phyloP scores from a whole-genome alignment of 2,113 vertebrate species.

The Chloroceryle aenea region DNA sequence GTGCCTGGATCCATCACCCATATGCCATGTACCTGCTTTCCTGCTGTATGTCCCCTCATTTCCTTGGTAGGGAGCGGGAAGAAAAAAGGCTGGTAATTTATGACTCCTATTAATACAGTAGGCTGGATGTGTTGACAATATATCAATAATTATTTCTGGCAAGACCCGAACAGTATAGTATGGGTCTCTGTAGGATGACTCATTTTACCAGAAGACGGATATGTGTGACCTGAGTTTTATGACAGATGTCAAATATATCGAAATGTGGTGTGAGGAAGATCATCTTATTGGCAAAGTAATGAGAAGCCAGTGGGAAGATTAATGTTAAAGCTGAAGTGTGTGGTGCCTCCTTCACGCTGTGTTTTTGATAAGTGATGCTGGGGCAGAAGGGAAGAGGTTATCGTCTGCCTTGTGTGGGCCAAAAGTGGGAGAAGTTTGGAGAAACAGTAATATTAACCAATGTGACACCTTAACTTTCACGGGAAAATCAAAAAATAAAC shows the following conservation, averaged over 20 bases:
- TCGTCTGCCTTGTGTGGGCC: not conserved
- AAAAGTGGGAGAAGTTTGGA: not conserved
- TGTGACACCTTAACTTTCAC: not conserved
- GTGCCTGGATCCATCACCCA: not conserved
- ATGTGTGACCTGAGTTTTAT: slow-evolving; percentile 74
- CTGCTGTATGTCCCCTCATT: slow-evolving; percentile 1
- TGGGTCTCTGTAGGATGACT: slow-evolving; percentile 68
- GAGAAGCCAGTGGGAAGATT: slow-evolving; percentile 74
- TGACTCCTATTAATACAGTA: slow-evolving; percentile 69
- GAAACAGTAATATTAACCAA: not conserved
- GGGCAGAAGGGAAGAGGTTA: slow-evolving; percentile 14
- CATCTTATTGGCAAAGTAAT: slow-evolving; percentile 79
- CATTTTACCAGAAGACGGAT: slow-evolving; percentile 79
- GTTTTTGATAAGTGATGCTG: slow-evolving; percentile 24
- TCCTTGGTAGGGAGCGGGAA: not conserved
- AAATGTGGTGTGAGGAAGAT: slow-evolving; percentile 77
- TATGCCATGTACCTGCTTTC: not conserved
- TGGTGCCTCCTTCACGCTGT: not conserved
- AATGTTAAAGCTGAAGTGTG: slow-evolving; percentile 62
- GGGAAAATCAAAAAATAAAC: not conserved
- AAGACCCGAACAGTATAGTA: slow-evolving; percentile 32
- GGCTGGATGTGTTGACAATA: slow-evolving; percentile 74
- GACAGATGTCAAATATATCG: slow-evolving; percentile 79
- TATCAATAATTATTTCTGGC: slow-evolving; percentile 81
- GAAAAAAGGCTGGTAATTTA: slow-evolving; percentile 69